Base-by-base conservation (phyloP, 2,888 invertebrate species). In the Xylota sylvarum region DNA sequence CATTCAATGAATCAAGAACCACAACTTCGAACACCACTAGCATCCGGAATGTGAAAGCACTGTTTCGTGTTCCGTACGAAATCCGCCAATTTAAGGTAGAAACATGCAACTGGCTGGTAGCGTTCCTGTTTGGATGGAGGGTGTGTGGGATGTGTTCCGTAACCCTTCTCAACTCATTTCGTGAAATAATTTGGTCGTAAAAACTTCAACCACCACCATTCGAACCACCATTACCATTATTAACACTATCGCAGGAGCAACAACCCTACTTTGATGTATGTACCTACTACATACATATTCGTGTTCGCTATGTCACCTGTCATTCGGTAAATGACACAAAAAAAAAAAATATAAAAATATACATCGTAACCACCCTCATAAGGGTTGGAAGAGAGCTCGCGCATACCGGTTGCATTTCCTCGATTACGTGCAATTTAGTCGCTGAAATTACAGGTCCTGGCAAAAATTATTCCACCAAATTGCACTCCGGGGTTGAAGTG, bases 401-500 rank as follows among this genome's bases (percentile, higher is more conserved):
- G 37, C 6, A 30, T 69, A 85, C 81, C 70, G 80, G 85, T 85
- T 85, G 85, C 85, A 85, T 76, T 70, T 80, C 58, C 65, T 76
- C 64, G 58, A 81, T 85, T 70, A 60, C 58, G 55, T 81, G 76
- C 76, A 85, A 81, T 85, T 81, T 85, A 40, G 58, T 77, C 60
- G 65, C 40, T 30, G 32, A 55, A 81, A 72, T 81, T 77, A 81
- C 67, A 85, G 56, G 56, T 76, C 46, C 40, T 30, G 58, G 17
- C 64, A 46, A 50, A 64, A 81, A 70, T 72, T 76, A 85, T 85
- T 85, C 85, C 70, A 60, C 52, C 46, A 72, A 85, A 85, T 85
- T 85, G 72, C 58, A 80, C 74, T 64, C 9, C 27, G 30, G 65
- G 32, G 64, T 69, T 43, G 37, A 69, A 69, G 55, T 56, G 48